Evolutionary conservation across 2,113 vertebrate species (phyloP).

Genomic region (Scartelaos histophorus): DNA sequence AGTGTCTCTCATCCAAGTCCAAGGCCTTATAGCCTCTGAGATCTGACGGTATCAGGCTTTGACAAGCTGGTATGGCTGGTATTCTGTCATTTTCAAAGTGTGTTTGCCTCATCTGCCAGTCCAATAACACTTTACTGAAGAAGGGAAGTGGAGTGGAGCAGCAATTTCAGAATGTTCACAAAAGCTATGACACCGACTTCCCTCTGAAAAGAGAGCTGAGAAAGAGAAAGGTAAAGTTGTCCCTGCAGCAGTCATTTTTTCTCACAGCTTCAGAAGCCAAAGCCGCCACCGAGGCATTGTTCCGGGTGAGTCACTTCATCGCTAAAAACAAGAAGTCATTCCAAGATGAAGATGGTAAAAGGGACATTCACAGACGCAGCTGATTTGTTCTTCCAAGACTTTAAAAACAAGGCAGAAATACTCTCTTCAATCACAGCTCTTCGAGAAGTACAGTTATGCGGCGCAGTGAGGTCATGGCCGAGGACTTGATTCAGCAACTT

Average conservation of each 20-base stretch:
- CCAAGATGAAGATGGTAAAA: neutral
- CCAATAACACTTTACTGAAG: neutral
- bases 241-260: neutral
- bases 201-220: neutral
- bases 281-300: neutral
- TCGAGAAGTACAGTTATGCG: neutral
- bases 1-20: too few species aligned
- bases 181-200: neutral
- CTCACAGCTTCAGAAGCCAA: neutral
- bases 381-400: neutral
- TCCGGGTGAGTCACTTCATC: neutral
- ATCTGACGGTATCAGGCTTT: too few species aligned
- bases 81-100: neutral
- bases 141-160: neutral
- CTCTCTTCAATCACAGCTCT: neutral
- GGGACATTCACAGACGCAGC: neutral
- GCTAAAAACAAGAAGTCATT: neutral
- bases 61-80: too few species aligned
- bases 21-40: too few species aligned
- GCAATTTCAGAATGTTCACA: neutral
- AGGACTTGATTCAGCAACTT: neutral
- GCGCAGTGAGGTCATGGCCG: neutral
- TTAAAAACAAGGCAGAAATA: neutral
- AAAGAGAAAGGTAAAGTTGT: neutral
- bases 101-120: neutral